phyloP scores from a whole-genome alignment of 2,797 vertebrate species.

The Sebastolobus altivelis region DNA sequence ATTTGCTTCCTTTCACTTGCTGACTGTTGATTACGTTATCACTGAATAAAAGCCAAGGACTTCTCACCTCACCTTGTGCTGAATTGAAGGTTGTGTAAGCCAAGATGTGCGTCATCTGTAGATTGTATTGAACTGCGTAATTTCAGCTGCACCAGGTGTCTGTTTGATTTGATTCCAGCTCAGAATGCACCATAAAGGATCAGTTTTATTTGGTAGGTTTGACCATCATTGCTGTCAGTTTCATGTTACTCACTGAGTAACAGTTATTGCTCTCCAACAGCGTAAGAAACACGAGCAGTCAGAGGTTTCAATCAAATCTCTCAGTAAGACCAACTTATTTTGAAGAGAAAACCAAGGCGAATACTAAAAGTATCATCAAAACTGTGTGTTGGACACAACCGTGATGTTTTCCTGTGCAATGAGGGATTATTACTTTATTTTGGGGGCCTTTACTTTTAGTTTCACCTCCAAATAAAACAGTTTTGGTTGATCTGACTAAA shows the following conservation, averaged over 20 bases:
- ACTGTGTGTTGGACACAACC: too few species aligned
- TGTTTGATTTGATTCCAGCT: background rate
- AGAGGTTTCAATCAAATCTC: too few species aligned
- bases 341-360: too few species aligned
- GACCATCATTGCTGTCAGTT: background rate
- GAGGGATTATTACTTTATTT: background rate
- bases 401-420: background rate
- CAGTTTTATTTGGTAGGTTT: background rate
- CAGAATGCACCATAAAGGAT: background rate
- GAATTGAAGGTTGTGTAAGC: constrained; percentile 20
- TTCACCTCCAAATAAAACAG: background rate
- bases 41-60: constrained; percentile 39
- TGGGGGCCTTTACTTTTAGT: background rate
- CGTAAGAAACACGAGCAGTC: too few species aligned
- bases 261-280: background rate
- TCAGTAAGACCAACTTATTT: too few species aligned
- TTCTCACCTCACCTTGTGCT: constrained; percentile 24
- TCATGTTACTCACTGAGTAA: background rate
- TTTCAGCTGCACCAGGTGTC: background rate
- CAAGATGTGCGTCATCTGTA: constrained; percentile 39
- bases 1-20: constrained; percentile 30
- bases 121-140: background rate
- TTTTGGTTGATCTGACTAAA: too few species aligned
- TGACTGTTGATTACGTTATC: constrained; percentile 18
- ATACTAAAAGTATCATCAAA: too few species aligned